Evolutionary conservation across 2,888 invertebrate species (phyloP).

Genomic region (Phyllotreta cruciferae): DNA sequence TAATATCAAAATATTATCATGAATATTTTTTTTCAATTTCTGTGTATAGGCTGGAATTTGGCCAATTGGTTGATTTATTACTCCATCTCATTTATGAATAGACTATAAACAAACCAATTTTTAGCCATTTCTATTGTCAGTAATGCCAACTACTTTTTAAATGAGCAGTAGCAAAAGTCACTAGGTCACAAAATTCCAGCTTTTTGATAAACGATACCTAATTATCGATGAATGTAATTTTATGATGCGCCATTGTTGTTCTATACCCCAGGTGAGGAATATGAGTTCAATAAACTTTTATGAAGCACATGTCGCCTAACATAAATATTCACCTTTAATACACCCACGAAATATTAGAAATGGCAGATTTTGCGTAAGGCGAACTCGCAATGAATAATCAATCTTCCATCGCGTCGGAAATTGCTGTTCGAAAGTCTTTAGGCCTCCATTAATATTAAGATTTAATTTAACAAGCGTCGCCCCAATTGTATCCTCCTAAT

Average conservation of each 20-base stretch:
- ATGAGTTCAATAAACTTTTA: conserved; percentile 22
- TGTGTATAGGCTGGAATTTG: too few relatives aligned
- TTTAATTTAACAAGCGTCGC: background rate
- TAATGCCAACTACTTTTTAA: too few relatives aligned
- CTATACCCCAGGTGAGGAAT: conserved; percentile 12
- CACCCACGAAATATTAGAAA: conserved; percentile 26
- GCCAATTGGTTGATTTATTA: too few relatives aligned
- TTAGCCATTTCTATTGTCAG: too few relatives aligned
- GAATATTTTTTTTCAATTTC: too few relatives aligned
- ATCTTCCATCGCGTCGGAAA: conserved; percentile 14
- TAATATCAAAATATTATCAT: too few relatives aligned
- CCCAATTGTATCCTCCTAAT: too few relatives aligned
- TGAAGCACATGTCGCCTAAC: conserved; percentile 14
- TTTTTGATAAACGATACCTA: background rate
- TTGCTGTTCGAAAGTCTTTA: conserved; percentile 6
- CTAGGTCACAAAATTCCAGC: too few relatives aligned
- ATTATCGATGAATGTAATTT: background rate
- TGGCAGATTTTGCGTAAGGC: conserved; percentile 28
- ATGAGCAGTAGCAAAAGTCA: too few relatives aligned
- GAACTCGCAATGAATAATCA: conserved; percentile 14
- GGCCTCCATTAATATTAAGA: conserved; percentile 9
- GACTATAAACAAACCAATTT: too few relatives aligned
- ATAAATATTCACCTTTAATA: conserved; percentile 25
- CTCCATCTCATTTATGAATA: too few relatives aligned
- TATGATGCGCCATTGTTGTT: background rate